Percentiles rank a stretch among this genome's conserved stretches.
Evolutionary conservation across 2,797 vertebrate genomes (phyloP).

Genomic region (Epinephelus coioides): DNA sequence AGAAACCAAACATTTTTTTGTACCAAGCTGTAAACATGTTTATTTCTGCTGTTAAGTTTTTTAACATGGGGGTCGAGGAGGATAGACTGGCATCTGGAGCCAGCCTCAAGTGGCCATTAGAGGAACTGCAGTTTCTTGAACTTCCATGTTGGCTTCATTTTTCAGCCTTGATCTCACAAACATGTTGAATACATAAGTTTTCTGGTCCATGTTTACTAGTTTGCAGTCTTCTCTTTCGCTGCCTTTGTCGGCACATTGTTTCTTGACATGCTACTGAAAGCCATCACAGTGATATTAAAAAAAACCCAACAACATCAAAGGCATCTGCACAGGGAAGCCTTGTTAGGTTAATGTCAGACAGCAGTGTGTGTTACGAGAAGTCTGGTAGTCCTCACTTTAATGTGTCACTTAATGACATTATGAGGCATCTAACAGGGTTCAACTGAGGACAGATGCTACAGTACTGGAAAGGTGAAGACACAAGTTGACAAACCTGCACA

Average conservation of each 20-base stretch:
- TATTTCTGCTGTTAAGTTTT: too few relatives aligned
- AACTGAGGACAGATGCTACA: not conserved
- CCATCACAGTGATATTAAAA: not conserved
- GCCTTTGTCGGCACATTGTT: not conserved
- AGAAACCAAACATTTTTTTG: too few relatives aligned
- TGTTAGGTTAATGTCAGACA: not conserved
- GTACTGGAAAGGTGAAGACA: constrained; percentile 14
- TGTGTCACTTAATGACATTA: constrained; percentile 20
- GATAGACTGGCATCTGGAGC: too few relatives aligned
- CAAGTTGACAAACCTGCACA: not conserved
- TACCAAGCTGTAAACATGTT: too few relatives aligned
- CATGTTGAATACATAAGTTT: not conserved
- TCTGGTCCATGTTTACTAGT: not conserved
- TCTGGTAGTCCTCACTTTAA: constrained; percentile 23
- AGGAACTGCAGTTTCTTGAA: too few relatives aligned
- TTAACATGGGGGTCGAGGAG: too few relatives aligned
- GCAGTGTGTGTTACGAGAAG: not conserved
- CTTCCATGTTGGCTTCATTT: too few relatives aligned
- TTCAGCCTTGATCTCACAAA: not conserved
- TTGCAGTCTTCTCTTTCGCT: not conserved
- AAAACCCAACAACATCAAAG: too few relatives aligned
- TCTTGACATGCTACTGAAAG: not conserved
- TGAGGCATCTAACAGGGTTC: constrained; percentile 7
- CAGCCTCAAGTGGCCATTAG: too few relatives aligned
- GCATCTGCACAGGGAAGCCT: too few relatives aligned